These are phyloP conservation scores for Harpegnathos saltator DNA, from an alignment of 1,140 invertebrate species.

Conservation along the genomic window DNA sequence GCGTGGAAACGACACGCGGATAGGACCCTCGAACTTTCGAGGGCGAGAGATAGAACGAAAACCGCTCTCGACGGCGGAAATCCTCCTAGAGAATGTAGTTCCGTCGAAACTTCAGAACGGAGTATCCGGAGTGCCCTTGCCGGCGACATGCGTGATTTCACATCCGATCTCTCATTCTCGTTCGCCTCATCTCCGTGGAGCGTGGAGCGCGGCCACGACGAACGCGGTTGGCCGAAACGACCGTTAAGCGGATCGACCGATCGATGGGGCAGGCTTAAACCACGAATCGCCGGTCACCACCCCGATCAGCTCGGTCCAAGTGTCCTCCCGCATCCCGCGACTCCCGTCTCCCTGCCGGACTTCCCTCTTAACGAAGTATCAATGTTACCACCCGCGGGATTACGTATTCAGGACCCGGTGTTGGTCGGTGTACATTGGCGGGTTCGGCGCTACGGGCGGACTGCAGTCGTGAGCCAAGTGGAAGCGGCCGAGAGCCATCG, in stretches of 20 bases:
- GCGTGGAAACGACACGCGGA: too few species aligned
- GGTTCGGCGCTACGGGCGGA: conserved; percentile 58
- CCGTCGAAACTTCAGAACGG: conserved; percentile 17
- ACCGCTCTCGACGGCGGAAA: not conserved
- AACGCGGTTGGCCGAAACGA: conserved; percentile 52
- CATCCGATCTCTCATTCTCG: conserved; percentile 20
- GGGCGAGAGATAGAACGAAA: not conserved
- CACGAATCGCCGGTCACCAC: conserved; percentile 38
- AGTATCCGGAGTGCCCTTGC: not conserved
- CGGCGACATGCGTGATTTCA: conserved; percentile 13
- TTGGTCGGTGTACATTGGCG: conserved; percentile 74
- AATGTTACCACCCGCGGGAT: conserved; percentile 74
- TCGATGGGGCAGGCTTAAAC: conserved; percentile 47
- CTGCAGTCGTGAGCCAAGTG: conserved; percentile 51
- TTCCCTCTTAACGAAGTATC: conserved; percentile 75
- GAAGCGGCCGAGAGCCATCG: conserved; percentile 10
- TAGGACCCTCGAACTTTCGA: not conserved
- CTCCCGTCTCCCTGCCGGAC: not conserved
- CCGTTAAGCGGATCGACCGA: conserved; percentile 66
- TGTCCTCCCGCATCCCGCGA: not conserved
- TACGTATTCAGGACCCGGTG: conserved; percentile 74
- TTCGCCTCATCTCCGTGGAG: conserved; percentile 22
- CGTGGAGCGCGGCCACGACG: not conserved
- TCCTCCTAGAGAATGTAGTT: conserved; percentile 3
- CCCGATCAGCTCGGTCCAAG: conserved; percentile 51